Base-by-base conservation (phyloP, 2,888 invertebrate species). In the Pteria penguin region DNA sequence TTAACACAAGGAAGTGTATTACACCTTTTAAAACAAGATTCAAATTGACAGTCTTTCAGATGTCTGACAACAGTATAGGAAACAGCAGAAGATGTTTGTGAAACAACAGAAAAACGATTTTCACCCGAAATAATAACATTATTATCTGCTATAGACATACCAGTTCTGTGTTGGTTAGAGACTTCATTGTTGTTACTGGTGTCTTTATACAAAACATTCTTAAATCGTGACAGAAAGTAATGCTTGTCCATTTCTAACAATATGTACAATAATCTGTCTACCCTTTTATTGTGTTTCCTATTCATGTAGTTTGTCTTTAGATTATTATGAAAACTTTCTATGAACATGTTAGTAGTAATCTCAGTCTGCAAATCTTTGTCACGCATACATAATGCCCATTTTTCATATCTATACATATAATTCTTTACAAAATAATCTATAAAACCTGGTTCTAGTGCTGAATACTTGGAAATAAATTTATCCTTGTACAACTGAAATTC, bases 261-360 rank as follows among this genome's bases (percentile, higher is more conserved):
- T 24, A 36, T 57, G 5, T 58, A 29, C 14, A 69, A 24, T 22
- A 69, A 33, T 24, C 26, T 36, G 55, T 69, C 60, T 4, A 69
- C 31, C 24, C 58, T 57, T n/a, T 22, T 57, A 36, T 69, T 69
- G 2, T 36, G 58, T 33, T 69, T 69, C 22, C 69, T 32, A 26
- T 22, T n/a, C 32, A 69, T 31, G 26, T 69, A 69, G 26, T 29
- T 31, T 14, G 69, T 69, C 36, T 69, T 69, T 29, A 69, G 36
- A 29, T 69, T 57, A 33, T 69, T 69, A 33, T 69, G 69, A 33
- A 69, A 69, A 69, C 69, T 69, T 69, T 69, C 69, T 11, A 69
- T 22, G 26, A 58, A 69, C 69, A 69, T 69, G 18, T 69, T 69
- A 18, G 69, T 69, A 22, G 29, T 58, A 33, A 69, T 33, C 14